Evolutionary conservation across 1,140 invertebrate species (phyloP).

Genomic region (Helicoverpa zea): DNA sequence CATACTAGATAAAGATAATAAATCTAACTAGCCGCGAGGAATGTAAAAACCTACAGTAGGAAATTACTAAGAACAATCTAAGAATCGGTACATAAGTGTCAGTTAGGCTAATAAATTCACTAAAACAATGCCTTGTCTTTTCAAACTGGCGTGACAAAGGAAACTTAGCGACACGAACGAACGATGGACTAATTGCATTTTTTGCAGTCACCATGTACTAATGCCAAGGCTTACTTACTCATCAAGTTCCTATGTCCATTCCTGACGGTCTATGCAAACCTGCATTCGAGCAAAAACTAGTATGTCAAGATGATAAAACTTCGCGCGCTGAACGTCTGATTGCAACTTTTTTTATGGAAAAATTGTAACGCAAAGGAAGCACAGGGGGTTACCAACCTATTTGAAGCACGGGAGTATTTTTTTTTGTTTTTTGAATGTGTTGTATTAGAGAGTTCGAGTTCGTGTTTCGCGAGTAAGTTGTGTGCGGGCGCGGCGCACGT

Average conservation of each 20-base stretch:
- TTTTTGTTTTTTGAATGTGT: constrained; percentile 57
- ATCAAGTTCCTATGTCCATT: constrained; percentile 81
- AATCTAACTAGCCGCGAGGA: constrained; percentile 14
- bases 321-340: constrained; percentile 59
- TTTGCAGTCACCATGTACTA: constrained; percentile 81
- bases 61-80: constrained; percentile 64
- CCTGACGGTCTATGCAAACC: constrained; percentile 74
- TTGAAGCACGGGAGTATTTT: constrained; percentile 51
- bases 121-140: constrained; percentile 80
- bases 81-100: constrained; percentile 54
- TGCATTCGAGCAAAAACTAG: constrained; percentile 75
- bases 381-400: constrained; percentile 74
- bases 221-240: constrained; percentile 83
- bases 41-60: constrained; percentile 62
- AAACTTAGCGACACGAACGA: constrained; percentile 75
- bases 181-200: constrained; percentile 81
- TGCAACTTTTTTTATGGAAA: constrained; percentile 63
- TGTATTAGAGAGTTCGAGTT: constrained; percentile 61
- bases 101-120: constrained; percentile 71
- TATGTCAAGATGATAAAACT: constrained; percentile 71
- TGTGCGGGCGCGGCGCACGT: constrained; percentile 66
- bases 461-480: constrained; percentile 80
- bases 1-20: not conserved
- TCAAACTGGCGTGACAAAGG: constrained; percentile 79
- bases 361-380: constrained; percentile 61